A percentile compares a stretch with the other conserved stretches of the same genome.
phyloP scores from a whole-genome alignment of 2,797 vertebrate genomes.

The Sebastes trivittatus region DNA sequence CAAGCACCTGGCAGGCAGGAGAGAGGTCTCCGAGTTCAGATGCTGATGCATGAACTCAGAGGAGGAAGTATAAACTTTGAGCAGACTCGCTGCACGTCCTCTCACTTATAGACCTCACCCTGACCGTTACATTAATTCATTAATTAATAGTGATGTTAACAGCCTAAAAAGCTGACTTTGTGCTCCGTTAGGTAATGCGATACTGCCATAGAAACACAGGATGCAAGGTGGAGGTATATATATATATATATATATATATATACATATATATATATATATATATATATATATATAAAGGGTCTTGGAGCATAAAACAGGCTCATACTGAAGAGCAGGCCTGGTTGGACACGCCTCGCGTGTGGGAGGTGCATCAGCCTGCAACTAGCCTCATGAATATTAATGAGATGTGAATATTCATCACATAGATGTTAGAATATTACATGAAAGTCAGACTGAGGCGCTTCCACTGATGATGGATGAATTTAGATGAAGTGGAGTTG shows the following conservation, averaged over 20 bases:
- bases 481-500: background rate
- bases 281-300: background rate
- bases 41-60: background rate
- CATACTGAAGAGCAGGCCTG: background rate
- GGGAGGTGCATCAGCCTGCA: slow-evolving; percentile 22
- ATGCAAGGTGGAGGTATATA: background rate
- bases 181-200: background rate
- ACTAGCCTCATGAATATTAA: slow-evolving; percentile 48
- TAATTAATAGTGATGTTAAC: background rate
- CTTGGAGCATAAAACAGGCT: background rate
- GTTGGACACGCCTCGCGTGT: slow-evolving; percentile 30
- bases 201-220: background rate
- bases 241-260: background rate
- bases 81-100: background rate
- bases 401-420: slow-evolving; percentile 54
- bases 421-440: slow-evolving; percentile 13
- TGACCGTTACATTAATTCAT: background rate
- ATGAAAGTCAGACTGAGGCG: background rate
- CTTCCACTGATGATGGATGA: background rate
- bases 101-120: background rate
- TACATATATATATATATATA: background rate
- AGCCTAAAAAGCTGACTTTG: background rate
- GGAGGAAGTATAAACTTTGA: background rate
- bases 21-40: background rate
- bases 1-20: background rate